Base-by-base conservation (phyloP, 2,797 vertebrate genomes). In the Threskiornis aethiopicus region DNA sequence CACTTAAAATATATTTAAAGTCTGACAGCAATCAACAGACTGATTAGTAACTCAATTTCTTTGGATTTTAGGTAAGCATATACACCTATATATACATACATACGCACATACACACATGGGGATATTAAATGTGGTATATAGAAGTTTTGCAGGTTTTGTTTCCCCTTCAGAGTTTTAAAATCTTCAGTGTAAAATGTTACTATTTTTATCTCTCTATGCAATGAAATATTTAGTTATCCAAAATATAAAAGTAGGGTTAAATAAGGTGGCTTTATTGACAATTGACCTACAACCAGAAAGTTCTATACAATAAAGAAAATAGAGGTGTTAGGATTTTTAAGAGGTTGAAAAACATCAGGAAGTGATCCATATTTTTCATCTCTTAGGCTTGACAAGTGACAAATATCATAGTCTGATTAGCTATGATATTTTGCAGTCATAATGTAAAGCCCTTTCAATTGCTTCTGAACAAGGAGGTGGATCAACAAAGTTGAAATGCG, bases 1-100 rank as follows among this genome's bases (percentile, higher is more conserved):
- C 83, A 95, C 66, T 96, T 96, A 76, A 93, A 93, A 90, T 79
- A 84, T 62, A 79, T 79, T 82, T 82, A 6, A 83, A 94, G 71
- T 85, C 75, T 87, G 86, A 95, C 59, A 73, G 87, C 78, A 97
- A 72, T 89, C 75, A 94, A 81, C 71, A 75, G 72, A 76, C 76
- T 67, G 82, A 87, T 79, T 72, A 87, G 41, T 62, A 90, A 89
- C 46, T 87, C 51, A 78, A 58, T 90, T 89, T 91, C 22, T 83
- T 87, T 83, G 41, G 47, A 72, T 93, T 95, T 95, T 89, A 87
- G 71, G 42, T 87, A 80, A 66, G 81, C 64, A 62, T 67, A 83
- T 92, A 35, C 65, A 61, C 55, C 44, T 86, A 9, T 47, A 64
- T 46, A 57, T 49, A 81, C 31, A 90, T 44, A 95, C 57, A 77